A percentile compares a stretch with the other conserved stretches of the same genome.
Evolutionary conservation across 2,797 vertebrate species (phyloP).

Genomic region (Tragelaphus eurycerus): DNA sequence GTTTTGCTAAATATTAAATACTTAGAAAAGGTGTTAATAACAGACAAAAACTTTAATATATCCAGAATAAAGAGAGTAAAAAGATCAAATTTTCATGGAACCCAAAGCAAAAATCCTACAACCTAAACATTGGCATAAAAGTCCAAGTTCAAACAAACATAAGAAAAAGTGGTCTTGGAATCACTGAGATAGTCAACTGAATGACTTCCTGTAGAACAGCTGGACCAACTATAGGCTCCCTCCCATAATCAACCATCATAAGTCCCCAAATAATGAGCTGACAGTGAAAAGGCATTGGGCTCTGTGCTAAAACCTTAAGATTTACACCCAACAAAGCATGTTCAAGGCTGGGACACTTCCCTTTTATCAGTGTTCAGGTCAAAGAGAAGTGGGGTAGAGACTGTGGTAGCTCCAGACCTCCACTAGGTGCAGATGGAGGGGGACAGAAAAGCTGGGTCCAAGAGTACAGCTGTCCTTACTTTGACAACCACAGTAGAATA

Average conservation of each 20-base stretch:
- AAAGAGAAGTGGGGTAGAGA: neutral
- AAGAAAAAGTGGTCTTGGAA: neutral
- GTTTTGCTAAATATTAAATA: conserved; percentile 28
- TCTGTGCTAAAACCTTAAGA: neutral
- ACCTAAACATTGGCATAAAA: neutral
- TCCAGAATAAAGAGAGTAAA: neutral
- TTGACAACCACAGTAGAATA: neutral
- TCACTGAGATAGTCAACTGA: neutral
- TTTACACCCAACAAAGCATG: neutral
- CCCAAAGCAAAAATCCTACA: conserved; percentile 1
- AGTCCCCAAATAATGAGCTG: neutral
- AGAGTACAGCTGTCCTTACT: neutral
- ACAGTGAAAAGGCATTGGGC: neutral
- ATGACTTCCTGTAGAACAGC: neutral
- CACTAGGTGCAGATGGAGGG: neutral
- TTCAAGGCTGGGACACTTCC: neutral
- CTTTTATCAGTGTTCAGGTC: neutral
- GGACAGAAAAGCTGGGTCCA: neutral
- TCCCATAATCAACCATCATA: neutral
- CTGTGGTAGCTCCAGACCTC: neutral
- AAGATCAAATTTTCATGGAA: neutral
- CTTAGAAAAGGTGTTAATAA: neutral
- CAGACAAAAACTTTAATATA: neutral
- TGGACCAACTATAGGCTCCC: neutral
- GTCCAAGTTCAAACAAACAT: neutral